phyloP scores from a whole-genome alignment of 2,888 invertebrate genomes.

The Oegoconia quadripuncta region DNA sequence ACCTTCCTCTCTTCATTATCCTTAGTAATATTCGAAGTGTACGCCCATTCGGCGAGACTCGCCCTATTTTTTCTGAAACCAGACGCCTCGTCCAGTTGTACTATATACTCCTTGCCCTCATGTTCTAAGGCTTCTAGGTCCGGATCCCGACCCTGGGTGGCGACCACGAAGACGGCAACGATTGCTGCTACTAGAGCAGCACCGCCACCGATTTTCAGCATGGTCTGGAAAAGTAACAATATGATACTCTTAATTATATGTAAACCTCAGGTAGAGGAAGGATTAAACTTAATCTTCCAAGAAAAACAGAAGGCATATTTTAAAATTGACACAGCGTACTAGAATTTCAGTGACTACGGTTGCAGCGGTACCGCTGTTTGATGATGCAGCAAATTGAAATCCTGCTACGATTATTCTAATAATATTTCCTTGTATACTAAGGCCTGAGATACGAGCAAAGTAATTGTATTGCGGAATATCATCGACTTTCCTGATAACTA shows the following conservation, averaged over 20 bases:
- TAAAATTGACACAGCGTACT: no score
- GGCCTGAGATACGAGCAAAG: no score
- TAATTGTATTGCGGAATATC: no score
- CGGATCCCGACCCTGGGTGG: conserved; percentile 72
- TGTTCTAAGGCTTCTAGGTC: conserved; percentile 76
- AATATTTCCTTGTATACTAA: no score
- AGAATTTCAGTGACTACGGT: no score
- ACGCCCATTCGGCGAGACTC: conserved; percentile 84
- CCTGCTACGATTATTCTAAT: no score
- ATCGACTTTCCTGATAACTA: no score
- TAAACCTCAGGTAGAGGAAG: no score
- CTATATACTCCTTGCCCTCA: conserved; percentile 80
- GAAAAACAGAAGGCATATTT: no score
- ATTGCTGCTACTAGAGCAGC: conserved; percentile 66
- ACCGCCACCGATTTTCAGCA: conserved; percentile 71
- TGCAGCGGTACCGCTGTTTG: no score
- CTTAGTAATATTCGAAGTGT: conserved; percentile 87
- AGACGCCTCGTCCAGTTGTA: conserved; percentile 80
- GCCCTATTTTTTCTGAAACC: conserved; percentile 79
- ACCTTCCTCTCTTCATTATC: conserved; percentile 77
- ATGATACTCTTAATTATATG: background rate
- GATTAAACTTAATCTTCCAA: no score
- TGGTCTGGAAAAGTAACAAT: conserved; percentile 56
- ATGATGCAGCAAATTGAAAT: no score
- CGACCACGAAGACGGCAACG: conserved; percentile 70